Evolutionary conservation across 1,140 invertebrate genomes (phyloP).

Genomic region (Popillia japonica): DNA sequence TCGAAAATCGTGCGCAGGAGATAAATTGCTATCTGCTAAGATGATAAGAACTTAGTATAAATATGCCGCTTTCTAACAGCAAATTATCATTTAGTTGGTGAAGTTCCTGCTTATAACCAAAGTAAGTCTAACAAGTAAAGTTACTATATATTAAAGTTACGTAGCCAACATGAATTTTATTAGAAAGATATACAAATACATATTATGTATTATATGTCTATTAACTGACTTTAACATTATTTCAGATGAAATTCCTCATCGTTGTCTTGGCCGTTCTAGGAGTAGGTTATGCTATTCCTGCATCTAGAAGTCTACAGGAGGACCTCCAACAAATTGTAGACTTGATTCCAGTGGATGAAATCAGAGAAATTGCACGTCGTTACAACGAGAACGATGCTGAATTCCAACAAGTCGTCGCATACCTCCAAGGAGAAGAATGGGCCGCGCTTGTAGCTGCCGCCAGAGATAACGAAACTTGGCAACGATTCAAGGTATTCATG

Average conservation of each 20-base stretch:
- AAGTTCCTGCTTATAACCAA: too few relatives aligned
- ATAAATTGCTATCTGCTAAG: too few relatives aligned
- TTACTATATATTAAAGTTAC: too few relatives aligned
- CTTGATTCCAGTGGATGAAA: conserved; percentile 44
- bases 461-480: conserved; percentile 26
- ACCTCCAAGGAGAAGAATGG: conserved; percentile 46
- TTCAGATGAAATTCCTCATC: background rate
- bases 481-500: conserved; percentile 43
- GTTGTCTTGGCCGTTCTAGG: background rate
- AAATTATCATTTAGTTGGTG: too few relatives aligned
- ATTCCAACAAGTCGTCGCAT: conserved; percentile 42
- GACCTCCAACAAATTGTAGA: conserved; percentile 45
- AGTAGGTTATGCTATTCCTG: background rate
- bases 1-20: too few relatives aligned
- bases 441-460: conserved; percentile 41
- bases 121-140: too few relatives aligned
- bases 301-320: background rate
- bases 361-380: conserved; percentile 41
- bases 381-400: conserved; percentile 43
- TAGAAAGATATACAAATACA: too few relatives aligned
- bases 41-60: too few relatives aligned
- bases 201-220: too few relatives aligned
- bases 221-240: background rate
- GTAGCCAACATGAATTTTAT: too few relatives aligned
- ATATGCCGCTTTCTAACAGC: too few relatives aligned